A percentile compares a stretch with the other conserved stretches of the same genome.
Conservation (phyloP, 2,113 vertebrate species). For the Progne subis region DNA sequence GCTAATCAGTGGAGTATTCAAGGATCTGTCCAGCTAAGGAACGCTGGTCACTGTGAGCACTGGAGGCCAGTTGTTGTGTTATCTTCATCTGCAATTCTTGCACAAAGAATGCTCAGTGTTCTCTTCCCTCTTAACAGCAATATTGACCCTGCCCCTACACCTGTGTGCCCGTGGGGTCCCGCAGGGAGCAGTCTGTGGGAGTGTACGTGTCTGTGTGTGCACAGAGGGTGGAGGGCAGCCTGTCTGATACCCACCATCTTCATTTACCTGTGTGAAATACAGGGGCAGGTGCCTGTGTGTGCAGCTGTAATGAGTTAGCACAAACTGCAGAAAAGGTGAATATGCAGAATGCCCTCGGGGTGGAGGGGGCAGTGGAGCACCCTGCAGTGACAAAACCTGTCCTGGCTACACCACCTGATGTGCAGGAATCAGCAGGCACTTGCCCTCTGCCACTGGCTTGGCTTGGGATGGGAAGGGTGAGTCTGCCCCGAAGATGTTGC, state of each 20-base stretch:
- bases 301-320: neutral
- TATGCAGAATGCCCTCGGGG: neutral
- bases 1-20: neutral
- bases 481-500: neutral
- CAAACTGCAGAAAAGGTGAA: neutral
- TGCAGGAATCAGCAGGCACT: neutral
- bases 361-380: neutral
- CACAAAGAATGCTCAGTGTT: neutral
- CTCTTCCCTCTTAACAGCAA: neutral
- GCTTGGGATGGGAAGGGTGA: neutral
- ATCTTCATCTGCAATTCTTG: neutral
- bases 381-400: neutral
- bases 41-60: rapidly evolving
- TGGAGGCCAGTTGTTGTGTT: neutral
- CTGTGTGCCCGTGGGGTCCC: no score
- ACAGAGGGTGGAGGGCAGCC: neutral
- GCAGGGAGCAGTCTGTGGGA: neutral
- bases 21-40: neutral
- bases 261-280: rapidly evolving
- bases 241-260: neutral
- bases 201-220: rapidly evolving
- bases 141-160: rapidly evolving
- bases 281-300: neutral
- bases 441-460: neutral
- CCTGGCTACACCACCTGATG: neutral